phyloP scores from a whole-genome alignment of 2,888 invertebrate genomes.

The Drosophila phalerata region DNA sequence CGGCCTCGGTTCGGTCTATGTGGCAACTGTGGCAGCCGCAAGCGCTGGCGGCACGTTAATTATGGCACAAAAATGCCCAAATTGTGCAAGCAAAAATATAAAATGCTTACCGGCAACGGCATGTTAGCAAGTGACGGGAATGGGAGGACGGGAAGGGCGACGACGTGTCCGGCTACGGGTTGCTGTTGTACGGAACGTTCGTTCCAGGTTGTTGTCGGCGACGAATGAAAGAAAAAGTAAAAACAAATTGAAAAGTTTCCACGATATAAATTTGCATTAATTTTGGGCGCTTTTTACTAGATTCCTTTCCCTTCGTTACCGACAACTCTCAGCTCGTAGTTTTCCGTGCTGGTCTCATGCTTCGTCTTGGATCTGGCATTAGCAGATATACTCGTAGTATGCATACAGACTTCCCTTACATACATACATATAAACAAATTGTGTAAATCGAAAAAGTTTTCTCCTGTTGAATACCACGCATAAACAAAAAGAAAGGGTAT shows the following conservation, averaged over 20 bases:
- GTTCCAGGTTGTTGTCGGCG: constrained; percentile 53
- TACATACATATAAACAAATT: constrained; percentile 45
- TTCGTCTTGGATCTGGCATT: constrained; percentile 23
- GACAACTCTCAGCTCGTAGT: background rate
- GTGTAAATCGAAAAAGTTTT: constrained; percentile 59
- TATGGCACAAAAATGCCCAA: constrained; percentile 68
- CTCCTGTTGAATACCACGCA: constrained; percentile 5
- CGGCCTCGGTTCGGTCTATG: constrained; percentile 1
- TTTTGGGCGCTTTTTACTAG: constrained; percentile 63
- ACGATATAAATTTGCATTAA: constrained; percentile 78
- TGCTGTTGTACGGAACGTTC: constrained; percentile 34
- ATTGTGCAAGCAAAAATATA: constrained; percentile 63
- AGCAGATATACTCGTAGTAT: constrained; percentile 18
- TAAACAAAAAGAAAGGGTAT: background rate
- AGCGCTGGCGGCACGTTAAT: constrained; percentile 65
- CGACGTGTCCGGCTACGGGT: constrained; percentile 28
- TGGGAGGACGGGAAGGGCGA: background rate
- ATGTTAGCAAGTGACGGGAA: background rate
- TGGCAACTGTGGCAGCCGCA: constrained; percentile 29
- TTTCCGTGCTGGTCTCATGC: constrained; percentile 1
- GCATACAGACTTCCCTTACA: constrained; percentile 13
- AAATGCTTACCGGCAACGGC: constrained; percentile 52
- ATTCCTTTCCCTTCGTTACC: constrained; percentile 20
- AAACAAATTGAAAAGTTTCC: constrained; percentile 78
- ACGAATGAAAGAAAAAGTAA: constrained; percentile 47